phyloP scores from a whole-genome alignment of 2,113 vertebrate genomes.

The Gymnocephalus cernua region DNA sequence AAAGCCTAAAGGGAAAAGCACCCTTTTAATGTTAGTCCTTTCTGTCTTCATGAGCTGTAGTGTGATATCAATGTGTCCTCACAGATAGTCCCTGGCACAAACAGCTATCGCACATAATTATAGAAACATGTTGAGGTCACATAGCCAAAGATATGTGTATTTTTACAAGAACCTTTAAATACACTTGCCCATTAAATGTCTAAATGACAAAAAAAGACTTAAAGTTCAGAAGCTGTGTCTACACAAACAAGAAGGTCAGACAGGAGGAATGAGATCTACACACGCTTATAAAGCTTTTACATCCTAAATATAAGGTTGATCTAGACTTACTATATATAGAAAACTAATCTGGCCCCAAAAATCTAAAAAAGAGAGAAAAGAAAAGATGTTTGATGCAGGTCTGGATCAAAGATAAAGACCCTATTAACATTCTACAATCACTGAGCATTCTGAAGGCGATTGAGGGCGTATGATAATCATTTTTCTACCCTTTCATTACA shows the following conservation, averaged over 20 bases:
- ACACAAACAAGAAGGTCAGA: not conserved
- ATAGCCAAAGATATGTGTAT: not conserved
- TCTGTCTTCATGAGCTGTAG: not conserved
- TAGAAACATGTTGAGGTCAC: not conserved
- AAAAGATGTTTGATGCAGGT: not conserved
- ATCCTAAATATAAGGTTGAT: not conserved
- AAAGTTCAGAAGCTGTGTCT: not conserved
- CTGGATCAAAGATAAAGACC: slow-evolving; percentile 2
- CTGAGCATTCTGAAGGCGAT: not conserved
- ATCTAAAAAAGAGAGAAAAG: not conserved
- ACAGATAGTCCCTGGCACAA: not conserved
- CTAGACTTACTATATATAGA: not conserved
- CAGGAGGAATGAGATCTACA: not conserved
- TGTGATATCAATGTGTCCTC: not conserved
- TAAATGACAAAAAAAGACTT: not conserved
- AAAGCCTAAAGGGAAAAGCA: too few relatives aligned
- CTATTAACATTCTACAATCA: not conserved
- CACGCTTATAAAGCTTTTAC: not conserved
- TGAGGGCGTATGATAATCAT: not conserved
- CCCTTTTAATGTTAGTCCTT: not conserved
- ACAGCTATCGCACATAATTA: not conserved
- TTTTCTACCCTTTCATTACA: slow-evolving; percentile 23
- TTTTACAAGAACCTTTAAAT: not conserved
- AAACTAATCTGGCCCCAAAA: not conserved
- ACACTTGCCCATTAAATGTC: not conserved